These are phyloP conservation scores for Catocala sponsa DNA, from an alignment of 2,888 invertebrate species.

Conservation along the genomic window DNA sequence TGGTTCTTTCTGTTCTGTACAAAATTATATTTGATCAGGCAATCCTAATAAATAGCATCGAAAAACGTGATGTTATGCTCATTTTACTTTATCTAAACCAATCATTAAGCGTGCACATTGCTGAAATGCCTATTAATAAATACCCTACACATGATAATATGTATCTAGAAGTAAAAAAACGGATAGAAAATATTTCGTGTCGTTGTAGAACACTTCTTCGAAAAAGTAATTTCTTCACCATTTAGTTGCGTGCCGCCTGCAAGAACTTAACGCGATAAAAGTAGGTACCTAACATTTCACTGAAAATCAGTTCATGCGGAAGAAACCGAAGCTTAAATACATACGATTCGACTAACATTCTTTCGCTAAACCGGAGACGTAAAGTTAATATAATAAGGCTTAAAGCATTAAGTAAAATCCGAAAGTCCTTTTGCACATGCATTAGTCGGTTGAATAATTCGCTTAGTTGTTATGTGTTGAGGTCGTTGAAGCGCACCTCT, in stretches of 20 bases:
- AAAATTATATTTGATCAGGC: too few species aligned
- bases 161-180: slow-evolving; percentile 19
- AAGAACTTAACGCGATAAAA: slow-evolving; percentile 45
- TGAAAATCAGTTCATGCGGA: slow-evolving; percentile 13
- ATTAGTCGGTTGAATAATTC: slow-evolving; percentile 65
- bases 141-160: too few species aligned
- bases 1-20: too few species aligned
- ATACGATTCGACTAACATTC: too few species aligned
- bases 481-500: slow-evolving; percentile 47
- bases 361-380: too few species aligned
- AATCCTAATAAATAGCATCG: too few species aligned
- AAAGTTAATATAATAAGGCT: too few species aligned
- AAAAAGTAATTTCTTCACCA: slow-evolving; percentile 61
- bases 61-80: too few species aligned
- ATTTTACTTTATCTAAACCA: too few species aligned
- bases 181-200: slow-evolving; percentile 30
- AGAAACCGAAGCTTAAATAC: slow-evolving; percentile 3
- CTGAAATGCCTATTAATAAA: too few species aligned
- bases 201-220: slow-evolving; percentile 54
- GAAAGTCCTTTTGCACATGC: background rate
- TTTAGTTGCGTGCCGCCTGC: slow-evolving; percentile 57
- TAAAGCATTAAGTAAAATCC: too few species aligned
- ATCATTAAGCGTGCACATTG: too few species aligned
- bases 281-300: slow-evolving; percentile 20
- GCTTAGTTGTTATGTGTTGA: slow-evolving; percentile 55